A percentile compares a stretch with the other conserved stretches of the same genome.
phyloP scores from a whole-genome alignment of 2,113 vertebrate species.

The Lanius collurio region DNA sequence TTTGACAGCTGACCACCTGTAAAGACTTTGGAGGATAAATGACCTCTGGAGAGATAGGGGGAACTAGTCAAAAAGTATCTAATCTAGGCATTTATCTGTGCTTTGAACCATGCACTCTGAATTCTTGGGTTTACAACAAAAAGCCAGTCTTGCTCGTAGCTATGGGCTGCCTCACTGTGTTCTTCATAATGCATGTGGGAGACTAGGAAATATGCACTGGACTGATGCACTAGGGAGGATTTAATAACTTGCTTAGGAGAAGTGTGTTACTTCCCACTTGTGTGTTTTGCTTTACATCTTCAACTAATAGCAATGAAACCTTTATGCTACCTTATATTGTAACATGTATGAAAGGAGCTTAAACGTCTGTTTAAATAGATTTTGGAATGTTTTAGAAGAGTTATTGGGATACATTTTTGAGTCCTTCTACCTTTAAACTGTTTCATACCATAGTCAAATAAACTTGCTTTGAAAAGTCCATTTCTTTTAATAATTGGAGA shows the following conservation, averaged over 20 bases:
- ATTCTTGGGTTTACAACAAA: background rate
- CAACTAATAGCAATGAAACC: background rate
- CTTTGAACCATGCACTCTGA: background rate
- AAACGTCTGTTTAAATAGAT: background rate
- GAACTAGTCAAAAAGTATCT: background rate
- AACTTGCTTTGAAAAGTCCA: background rate
- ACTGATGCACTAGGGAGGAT: background rate
- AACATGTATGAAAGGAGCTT: background rate
- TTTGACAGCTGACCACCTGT: conserved; percentile 18
- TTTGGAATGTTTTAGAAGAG: background rate
- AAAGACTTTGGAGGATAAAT: conserved; percentile 15
- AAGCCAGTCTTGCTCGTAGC: background rate
- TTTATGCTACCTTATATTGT: background rate
- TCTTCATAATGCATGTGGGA: background rate
- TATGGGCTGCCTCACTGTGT: background rate
- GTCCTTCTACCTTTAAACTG: background rate
- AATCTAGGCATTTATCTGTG: conserved; percentile 11
- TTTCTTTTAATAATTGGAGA: background rate
- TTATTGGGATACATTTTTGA: background rate
- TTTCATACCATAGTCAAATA: background rate
- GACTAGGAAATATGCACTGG: background rate
- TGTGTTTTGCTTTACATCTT: background rate
- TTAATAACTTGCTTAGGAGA: background rate
- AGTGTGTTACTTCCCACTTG: background rate
- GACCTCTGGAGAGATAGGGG: background rate